phyloP scores from a whole-genome alignment of 2,113 vertebrate genomes.

The Balaenoptera acutorostrata region DNA sequence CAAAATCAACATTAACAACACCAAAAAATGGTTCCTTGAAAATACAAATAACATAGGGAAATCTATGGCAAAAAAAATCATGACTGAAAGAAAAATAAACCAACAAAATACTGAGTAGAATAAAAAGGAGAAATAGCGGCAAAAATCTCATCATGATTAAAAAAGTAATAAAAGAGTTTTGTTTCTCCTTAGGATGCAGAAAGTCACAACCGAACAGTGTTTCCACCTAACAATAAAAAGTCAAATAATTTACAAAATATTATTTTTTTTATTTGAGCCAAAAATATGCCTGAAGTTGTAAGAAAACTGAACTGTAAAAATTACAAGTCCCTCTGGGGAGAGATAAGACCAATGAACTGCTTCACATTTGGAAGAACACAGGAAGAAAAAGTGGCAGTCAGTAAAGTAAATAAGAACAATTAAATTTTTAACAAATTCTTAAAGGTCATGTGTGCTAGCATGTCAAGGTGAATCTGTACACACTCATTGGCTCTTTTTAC shows the following conservation, averaged over 20 bases:
- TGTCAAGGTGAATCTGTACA: not conserved
- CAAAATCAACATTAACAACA: not conserved
- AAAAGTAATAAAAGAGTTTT: not conserved
- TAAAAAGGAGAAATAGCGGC: not conserved
- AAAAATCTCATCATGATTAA: not conserved
- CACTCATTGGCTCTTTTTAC: not conserved
- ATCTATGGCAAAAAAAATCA: not conserved
- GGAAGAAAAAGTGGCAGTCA: not conserved
- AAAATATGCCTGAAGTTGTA: not conserved
- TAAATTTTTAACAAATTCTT: not conserved
- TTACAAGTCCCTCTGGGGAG: not conserved
- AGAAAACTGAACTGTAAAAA: not conserved
- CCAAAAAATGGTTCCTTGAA: not conserved
- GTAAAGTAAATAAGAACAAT: not conserved
- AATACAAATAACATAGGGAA: not conserved
- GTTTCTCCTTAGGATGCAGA: not conserved
- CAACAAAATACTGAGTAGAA: not conserved
- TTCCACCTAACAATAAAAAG: not conserved
- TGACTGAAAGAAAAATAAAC: not conserved
- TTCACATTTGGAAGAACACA: not conserved
- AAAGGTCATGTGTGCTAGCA: not conserved
- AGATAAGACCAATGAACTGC: not conserved
- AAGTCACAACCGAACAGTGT: not conserved
- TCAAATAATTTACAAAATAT: not conserved
- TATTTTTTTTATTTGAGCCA: not conserved